Percentiles rank a stretch among this genome's conserved stretches.
These are phyloP conservation scores for Aurelia aurita DNA, from an alignment of 30 jellyfish, hydroid and myxozoan genomes.

Conservation along the genomic window DNA sequence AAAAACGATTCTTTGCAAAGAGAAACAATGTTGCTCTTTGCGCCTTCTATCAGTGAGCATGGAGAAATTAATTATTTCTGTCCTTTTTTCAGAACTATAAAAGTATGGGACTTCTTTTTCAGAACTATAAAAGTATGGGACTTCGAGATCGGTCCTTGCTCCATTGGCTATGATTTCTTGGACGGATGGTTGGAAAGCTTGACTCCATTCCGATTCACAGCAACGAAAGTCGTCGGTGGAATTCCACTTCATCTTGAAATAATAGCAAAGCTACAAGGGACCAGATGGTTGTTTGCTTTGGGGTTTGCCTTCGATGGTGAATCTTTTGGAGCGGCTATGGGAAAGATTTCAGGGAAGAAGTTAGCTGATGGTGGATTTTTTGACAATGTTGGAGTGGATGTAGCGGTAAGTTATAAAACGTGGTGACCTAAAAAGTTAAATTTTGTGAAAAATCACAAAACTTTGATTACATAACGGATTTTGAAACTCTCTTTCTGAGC, in stretches of 20 bases:
- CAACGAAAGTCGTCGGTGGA: slow-evolving; percentile 77
- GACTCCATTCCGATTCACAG: slow-evolving; percentile 88
- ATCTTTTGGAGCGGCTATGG: slow-evolving; percentile 91
- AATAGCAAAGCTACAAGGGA: slow-evolving; percentile 69
- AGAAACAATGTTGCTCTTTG: too few relatives aligned
- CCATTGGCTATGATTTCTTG: slow-evolving; percentile 82
- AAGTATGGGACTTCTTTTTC: slow-evolving; percentile 82
- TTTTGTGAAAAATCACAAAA: too few relatives aligned
- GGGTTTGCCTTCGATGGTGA: slow-evolving; percentile 92
- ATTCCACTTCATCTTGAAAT: slow-evolving; percentile 89
- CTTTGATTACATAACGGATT: too few relatives aligned
- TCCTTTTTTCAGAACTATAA: slow-evolving; percentile 75
- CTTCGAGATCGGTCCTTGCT: slow-evolving; percentile 80
- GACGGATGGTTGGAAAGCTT: slow-evolving; percentile 76
- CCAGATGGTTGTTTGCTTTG: slow-evolving; percentile 75
- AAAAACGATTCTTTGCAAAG: too few relatives aligned
- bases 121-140: slow-evolving; percentile 92
- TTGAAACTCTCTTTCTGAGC: too few relatives aligned
- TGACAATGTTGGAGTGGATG: slow-evolving; percentile 80
- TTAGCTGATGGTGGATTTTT: slow-evolving; percentile 89
- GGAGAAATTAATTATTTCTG: too few relatives aligned
- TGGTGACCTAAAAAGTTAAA: too few relatives aligned
- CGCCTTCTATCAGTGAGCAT: too few relatives aligned
- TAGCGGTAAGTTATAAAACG: slow-evolving; percentile 63
- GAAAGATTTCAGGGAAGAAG: slow-evolving; percentile 73